These are phyloP conservation scores for Tadarida brasiliensis DNA, from an alignment of 2,797 vertebrate genomes.

Conservation along the genomic window DNA sequence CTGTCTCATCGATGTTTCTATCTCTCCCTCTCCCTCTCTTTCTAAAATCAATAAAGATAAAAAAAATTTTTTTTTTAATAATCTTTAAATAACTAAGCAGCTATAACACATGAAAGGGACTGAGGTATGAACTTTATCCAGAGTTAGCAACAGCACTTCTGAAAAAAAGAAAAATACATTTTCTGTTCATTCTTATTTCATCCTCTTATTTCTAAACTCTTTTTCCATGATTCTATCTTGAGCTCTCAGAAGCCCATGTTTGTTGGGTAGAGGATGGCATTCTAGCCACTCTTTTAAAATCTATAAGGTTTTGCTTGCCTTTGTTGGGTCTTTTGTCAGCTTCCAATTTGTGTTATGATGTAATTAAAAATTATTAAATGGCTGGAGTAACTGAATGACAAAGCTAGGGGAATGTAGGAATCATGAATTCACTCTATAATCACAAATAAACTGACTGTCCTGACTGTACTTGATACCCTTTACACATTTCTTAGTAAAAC, in stretches of 20 bases:
- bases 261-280: background rate
- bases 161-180: background rate
- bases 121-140: background rate
- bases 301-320: background rate
- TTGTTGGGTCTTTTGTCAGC: background rate
- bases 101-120: background rate
- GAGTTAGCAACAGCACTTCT: background rate
- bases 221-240: background rate
- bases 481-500: background rate
- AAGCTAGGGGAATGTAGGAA: background rate
- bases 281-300: background rate
- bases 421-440: background rate
- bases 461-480: background rate
- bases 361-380: slow-evolving; percentile 12
- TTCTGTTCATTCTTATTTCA: background rate
- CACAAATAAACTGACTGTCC: background rate
- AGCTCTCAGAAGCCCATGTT: background rate
- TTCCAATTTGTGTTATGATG: background rate
- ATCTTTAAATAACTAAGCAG: background rate
- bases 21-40: no score
- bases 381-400: background rate
- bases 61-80: background rate
- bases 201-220: slow-evolving; percentile 46
- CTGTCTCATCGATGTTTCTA: no score
- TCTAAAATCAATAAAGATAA: no score